Base-by-base conservation (phyloP, 2,797 vertebrate species). In the Allobates femoralis region DNA sequence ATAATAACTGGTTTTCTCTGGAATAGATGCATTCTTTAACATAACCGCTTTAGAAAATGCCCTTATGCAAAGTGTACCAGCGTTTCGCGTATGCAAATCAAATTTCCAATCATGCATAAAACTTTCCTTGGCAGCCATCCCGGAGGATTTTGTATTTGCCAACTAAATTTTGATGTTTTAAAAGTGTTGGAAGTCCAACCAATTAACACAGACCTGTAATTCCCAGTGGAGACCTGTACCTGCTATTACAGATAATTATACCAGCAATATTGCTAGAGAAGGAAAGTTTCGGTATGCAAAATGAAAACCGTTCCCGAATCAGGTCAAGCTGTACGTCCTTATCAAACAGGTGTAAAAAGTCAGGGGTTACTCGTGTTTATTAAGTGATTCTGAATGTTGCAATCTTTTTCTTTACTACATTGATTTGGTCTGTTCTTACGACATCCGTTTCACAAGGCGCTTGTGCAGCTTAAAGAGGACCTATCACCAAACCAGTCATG, bases 61-160 rank as follows among this genome's bases (percentile, higher is more conserved):
- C 37, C 41, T 51, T 51, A 46, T 66, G 26, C 41, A 80, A 66
- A 80, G 14, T 18, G n/a, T 28, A 51, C 58, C 41, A 28, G 26
- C 41, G 30, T 80, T 66, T 64, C 77, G 74, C 60, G 46, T 64
- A 84, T 84, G 83, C 83, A 77, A 78, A 84, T 84, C 28, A 53
- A 11, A 23, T 41, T 84, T 84, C 58, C 74, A 84, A n/a, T 84
- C 34, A 66, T 84, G 60, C 58, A 67, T 84, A 34, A 84, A 53
- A 77, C 34, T 60, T 3, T 21, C 21, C 53, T 55, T 84, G 83
- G 74, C 83, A 77, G 74, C 21, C 74, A 66, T 64, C 73, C 58
- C 56, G 3, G 7, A 77, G 30, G 37, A 66, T 50, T 84, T 28
- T 37, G 46, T 34, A 66, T 66, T 66, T 84, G 73, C 58, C 74